Evolutionary conservation across 2,113 vertebrate species (phyloP), one percentile per base, ranked within the genome.

Genomic region (Rhineura floridana): DNA sequence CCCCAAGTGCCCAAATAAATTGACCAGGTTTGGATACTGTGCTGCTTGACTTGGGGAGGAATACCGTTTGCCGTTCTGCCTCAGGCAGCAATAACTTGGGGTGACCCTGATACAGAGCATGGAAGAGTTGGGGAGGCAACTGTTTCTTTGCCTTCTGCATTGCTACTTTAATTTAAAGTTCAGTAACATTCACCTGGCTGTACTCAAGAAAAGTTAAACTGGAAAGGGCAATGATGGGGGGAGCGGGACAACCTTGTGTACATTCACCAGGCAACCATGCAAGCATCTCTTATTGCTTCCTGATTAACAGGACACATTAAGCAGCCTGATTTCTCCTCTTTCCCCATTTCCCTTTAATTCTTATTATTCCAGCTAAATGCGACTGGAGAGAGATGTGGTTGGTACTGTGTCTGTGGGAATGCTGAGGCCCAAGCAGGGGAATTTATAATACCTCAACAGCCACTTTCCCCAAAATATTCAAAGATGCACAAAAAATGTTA

Each of bases 281-380:
- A 86, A 65, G 33, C 7, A 67, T 86, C 23, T 6, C 75, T 65
- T 86, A 25, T 86, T 78, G 84, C 44, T 86, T 78, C 75, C 75
- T 78, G 84, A 50, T 67, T 78, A 78, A 79, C 75, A 86, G 50
- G 83, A 73, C 36, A 73, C 36, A 59, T 84, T 75, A 85, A 67
- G 59, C 62, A 77, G 44, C 44, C 44, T 63, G 39, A 7, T 30
- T 50, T 48, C 44, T 33, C 15, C 28, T 1, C 10, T 81, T 39
- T 42, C 6, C 6, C 10, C 12, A 15, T 63, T 23, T 59, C 28
- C 17, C 28, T 85, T 85, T 46, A 62, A 76, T 63, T 9, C n/a
- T 63, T 63, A 85, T 76, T 76, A n/a, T 42, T 11, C 33, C 59
- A 63, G 30, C 25, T 42, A 85, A 44, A 62, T 62, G 72, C 44